phyloP scores from a whole-genome alignment of 2,797 vertebrate genomes.

The Acipenser oxyrinchus region DNA sequence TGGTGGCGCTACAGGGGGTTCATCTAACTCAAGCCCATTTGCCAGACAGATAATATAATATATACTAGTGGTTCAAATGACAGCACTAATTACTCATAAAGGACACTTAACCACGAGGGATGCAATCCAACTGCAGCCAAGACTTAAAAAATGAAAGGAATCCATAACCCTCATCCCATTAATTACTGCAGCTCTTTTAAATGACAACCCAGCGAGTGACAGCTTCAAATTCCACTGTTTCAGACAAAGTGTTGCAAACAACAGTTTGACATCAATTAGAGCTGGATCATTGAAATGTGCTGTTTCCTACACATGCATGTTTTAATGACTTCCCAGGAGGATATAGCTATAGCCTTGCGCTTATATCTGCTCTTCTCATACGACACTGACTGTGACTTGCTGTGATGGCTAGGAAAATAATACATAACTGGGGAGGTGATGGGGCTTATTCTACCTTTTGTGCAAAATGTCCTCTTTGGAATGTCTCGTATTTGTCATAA shows the following conservation, averaged over 20 bases:
- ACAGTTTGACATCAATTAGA: background rate
- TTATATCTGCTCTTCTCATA: too few relatives aligned
- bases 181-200: slow-evolving; percentile 1
- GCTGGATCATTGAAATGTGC: background rate
- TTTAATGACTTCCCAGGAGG: background rate
- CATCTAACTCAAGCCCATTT: too few relatives aligned
- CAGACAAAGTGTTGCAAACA: background rate
- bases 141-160: background rate
- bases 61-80: background rate
- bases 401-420: too few relatives aligned
- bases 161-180: background rate
- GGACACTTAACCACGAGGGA: background rate
- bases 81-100: slow-evolving; percentile 3
- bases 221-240: background rate
- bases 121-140: background rate
- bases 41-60: background rate
- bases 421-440: too few relatives aligned
- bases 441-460: too few relatives aligned
- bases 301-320: background rate
- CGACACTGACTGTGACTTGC: too few relatives aligned
- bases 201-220: background rate
- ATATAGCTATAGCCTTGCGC: too few relatives aligned
- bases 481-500: too few relatives aligned
- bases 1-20: too few relatives aligned
- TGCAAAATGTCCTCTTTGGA: too few relatives aligned